Evolutionary conservation across 1,140 invertebrate genomes (phyloP).

Genomic region (Nomia melanderi): DNA sequence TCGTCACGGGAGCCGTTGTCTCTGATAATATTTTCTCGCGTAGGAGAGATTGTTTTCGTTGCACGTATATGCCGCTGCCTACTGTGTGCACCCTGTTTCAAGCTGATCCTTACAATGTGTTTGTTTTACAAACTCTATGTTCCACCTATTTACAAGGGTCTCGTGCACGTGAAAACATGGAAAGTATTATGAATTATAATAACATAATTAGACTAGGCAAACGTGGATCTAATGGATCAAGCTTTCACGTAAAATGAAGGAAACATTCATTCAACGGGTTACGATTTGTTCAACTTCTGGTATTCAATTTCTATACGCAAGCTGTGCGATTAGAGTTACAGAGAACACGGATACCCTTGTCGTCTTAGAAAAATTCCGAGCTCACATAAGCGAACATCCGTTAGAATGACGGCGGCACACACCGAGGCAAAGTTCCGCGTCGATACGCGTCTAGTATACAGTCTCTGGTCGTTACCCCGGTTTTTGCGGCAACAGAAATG

Average conservation of each 20-base stretch:
- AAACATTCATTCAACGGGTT: too few species aligned
- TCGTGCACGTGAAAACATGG: neutral
- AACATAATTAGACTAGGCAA: too few species aligned
- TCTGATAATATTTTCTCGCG: conserved; percentile 54
- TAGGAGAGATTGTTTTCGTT: conserved; percentile 37
- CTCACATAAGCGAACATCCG: conserved; percentile 11
- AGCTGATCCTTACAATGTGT: conserved; percentile 37
- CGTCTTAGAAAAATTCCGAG: neutral
- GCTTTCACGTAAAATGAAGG: too few species aligned
- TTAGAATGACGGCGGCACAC: conserved; percentile 1
- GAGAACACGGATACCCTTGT: too few species aligned
- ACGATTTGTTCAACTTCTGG: too few species aligned
- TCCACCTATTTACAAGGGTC: neutral
- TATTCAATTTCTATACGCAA: too few species aligned
- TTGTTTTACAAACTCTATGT: conserved; percentile 28
- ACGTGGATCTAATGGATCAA: too few species aligned
- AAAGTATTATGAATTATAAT: too few species aligned
- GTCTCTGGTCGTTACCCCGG: conserved; percentile 64
- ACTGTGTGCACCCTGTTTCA: conserved; percentile 20
- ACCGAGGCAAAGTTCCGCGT: conserved; percentile 34
- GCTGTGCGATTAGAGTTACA: too few species aligned
- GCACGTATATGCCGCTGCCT: conserved; percentile 19
- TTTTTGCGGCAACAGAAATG: conserved; percentile 71
- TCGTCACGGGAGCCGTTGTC: conserved; percentile 25
- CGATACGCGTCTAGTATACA: conserved; percentile 53